phyloP scores from a whole-genome alignment of 2,113 vertebrate genomes.

The Pardalotus punctatus region DNA sequence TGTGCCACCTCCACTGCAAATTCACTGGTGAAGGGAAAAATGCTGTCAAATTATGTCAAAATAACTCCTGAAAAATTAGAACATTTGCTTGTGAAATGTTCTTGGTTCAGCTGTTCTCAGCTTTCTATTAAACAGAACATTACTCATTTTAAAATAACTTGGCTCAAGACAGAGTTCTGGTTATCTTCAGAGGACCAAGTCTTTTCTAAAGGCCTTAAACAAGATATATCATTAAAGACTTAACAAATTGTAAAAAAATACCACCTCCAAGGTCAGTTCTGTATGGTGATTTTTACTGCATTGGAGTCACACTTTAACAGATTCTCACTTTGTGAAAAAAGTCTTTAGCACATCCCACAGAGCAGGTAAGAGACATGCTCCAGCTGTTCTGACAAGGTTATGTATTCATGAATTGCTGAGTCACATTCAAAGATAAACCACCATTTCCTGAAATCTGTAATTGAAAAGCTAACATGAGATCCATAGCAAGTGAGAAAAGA shows the following conservation, averaged over 20 bases:
- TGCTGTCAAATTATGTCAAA: not conserved
- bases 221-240: not conserved
- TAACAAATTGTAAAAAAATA: not conserved
- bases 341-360: not conserved
- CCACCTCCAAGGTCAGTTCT: not conserved
- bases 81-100: not conserved
- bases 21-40: not conserved
- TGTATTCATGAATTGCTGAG: slow-evolving; percentile 49
- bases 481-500: slow-evolving; percentile 9
- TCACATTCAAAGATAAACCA: slow-evolving; percentile 31
- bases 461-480: slow-evolving; percentile 11
- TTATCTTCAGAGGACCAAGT: not conserved
- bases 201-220: not conserved
- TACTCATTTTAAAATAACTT: not conserved
- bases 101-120: not conserved
- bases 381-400: slow-evolving; percentile 36
- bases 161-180: not conserved
- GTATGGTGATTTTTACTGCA: not conserved
- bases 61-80: not conserved
- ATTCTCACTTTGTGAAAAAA: not conserved
- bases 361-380: not conserved
- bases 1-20: not conserved
- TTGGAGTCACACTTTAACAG: not conserved
- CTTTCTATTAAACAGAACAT: not conserved
- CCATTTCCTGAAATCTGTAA: slow-evolving; percentile 32